Base-by-base conservation (phyloP, 2,113 vertebrate species). In the Nymphicus hollandicus region DNA sequence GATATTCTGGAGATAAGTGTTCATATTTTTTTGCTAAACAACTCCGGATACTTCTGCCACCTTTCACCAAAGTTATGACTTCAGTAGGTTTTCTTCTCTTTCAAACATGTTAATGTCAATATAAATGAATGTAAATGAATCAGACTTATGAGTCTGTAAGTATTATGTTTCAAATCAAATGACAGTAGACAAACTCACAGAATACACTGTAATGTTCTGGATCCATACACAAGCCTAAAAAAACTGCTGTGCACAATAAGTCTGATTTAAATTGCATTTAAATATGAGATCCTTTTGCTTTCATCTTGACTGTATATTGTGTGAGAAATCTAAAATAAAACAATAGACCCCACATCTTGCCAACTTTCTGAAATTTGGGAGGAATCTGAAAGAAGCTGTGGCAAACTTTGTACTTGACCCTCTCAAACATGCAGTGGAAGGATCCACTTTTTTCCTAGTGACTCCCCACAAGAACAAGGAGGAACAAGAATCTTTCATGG, bases 61-160 rank as follows among this genome's bases (percentile, higher is more conserved):
- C 63, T 85, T 95, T 55, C 22, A 66, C 9, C 35, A 64, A 50
- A 63, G 70, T 79, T 82, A 64, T 19, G 43, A 65, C 72, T 47
- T 61, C 49, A 94, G 56, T 89, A 41, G 13, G 24, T 25, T 63
- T 80, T 56, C 41, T 63, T 50, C 83, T 56, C 27, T 87, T 87
- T 84, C 77, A 83, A 88, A 58, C 37, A 93, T 94, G 95, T 89
- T 86, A 85, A 91, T 22, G 39, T 81, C 76, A 88, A 60, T 31
- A 37, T 65, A 89, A 71, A 33, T 33, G 27, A 73, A 56, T 33
- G 65, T 55, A 87, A 89, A 76, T 22, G 12, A 93, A 72, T 92
- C 76, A 92, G 82, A 81, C 44, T 81, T n/a, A 8, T 10, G 28
- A 76, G 81, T 74, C 77, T 28, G 7, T 33, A 35, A 74, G 61